Base-by-base conservation (phyloP, 1,140 invertebrate species). In the Ridgeia piscesae region DNA sequence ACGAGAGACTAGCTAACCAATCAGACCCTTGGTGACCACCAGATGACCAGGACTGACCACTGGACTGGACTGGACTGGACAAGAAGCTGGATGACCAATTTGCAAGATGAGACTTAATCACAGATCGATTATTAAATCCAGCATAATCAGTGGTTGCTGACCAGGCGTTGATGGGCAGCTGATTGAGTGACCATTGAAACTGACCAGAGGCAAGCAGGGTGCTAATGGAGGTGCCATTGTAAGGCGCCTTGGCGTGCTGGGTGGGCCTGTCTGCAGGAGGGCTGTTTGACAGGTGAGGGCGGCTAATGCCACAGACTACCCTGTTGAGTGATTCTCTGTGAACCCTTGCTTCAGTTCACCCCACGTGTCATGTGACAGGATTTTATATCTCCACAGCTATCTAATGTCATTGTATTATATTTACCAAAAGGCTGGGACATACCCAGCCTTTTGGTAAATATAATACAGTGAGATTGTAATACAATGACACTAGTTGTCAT, bases 91-190 rank as follows among this genome's bases (percentile, higher is more conserved):
- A 11, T 42, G 42, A 77, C 58, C 58, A 77, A 77, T 77, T 77
- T 77, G 58, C 58, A 27, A 77, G 58, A 77, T 77, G 58, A 77
- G 58, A 77, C 58, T 31, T 77, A 77, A 77, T 77, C 58, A 77
- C 58, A 77, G 58, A 77, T 77, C 58, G 58, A 77, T 77, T 77
- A 77, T 77, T 77, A 77, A 77, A 77, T 77, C 58, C 58, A 77
- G 58, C 0, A 2, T 77, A 77, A 77, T 77, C 58, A 77, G 58
- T 77, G 27, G 58, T 9, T 4, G 6, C 14, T 27, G 0, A 21
- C 17, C 17, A 77, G 17, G 14, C 17, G 17, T 31, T 77, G 58
- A 31, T 31, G 2, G 58, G 27, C 58, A 77, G 58, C 58, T 77
- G 58, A 77, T 77, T 77, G 58, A 77, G 58, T 77, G 58, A 77